phyloP scores from a whole-genome alignment of 92 coral and sea anemone species.

The Pocillopora meandrina region DNA sequence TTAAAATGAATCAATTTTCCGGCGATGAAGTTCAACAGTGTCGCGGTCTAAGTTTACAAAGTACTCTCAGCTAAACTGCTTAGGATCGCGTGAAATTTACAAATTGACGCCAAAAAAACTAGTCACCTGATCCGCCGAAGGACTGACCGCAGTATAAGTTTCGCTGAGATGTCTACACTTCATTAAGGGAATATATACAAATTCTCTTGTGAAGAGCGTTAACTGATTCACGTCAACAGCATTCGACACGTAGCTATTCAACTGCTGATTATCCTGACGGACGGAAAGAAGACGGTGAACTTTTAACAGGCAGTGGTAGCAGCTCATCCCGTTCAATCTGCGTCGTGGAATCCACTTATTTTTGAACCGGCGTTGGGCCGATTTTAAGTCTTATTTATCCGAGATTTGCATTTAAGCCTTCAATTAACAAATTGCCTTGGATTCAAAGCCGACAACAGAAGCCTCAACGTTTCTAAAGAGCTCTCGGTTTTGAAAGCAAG shows the following conservation, averaged over 20 bases:
- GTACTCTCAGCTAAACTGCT: conserved; percentile 4
- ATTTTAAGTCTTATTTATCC: conserved; percentile 16
- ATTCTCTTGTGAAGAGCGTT: conserved; percentile 48
- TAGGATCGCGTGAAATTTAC: conserved; percentile 31
- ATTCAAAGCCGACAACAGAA: conserved; percentile 18
- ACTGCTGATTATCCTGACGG: conserved; percentile 10
- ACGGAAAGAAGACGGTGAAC: background rate
- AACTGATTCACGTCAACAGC: conserved; percentile 47
- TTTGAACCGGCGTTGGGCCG: conserved; percentile 10
- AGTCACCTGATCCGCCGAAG: conserved; percentile 4
- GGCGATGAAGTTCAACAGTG: conserved; percentile 8
- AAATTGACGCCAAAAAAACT: conserved; percentile 7
- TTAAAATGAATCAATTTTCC: conserved; percentile 24
- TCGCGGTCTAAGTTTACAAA: conserved; percentile 23
- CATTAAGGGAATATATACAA: conserved; percentile 35
- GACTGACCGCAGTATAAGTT: conserved; percentile 14
- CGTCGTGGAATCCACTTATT: conserved; percentile 7
- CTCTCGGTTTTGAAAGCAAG: background rate
- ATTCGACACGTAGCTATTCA: conserved; percentile 41
- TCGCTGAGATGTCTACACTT: conserved; percentile 44
- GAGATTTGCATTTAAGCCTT: conserved; percentile 37
- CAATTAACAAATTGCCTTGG: conserved; percentile 39
- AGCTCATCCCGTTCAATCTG: background rate
- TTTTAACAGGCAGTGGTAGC: background rate
- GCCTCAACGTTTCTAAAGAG: background rate